Base-by-base conservation (phyloP, 2,113 vertebrate genomes). In the Pelecanus crispus region DNA sequence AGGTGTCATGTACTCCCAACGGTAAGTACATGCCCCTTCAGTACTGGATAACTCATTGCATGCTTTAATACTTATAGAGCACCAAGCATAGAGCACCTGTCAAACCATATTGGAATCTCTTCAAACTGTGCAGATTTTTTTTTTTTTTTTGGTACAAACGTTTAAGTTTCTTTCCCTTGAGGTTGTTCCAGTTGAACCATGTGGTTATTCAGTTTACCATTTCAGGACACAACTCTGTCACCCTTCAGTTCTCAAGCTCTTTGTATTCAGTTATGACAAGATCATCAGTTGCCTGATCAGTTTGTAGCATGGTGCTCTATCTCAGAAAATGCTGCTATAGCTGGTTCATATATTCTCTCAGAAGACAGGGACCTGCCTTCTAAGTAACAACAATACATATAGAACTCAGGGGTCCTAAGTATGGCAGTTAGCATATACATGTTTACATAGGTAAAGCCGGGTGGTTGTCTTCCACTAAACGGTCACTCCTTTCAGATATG, bases 1-100 rank as follows among this genome's bases (percentile, higher is more conserved):
- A 0, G 0, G 70, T 96, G 65, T 0, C 0, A 1, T 66, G 53
- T 16, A 7, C 7, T 4, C 3, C 0, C 1, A 0, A 0, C 5
- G 0, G 96, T 90, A 82, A 85, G 84, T 65, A 22, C 31, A 59
- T 68, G 8, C 4, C 31, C 8, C 11, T 61, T 77, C 47, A 19
- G 9, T 45, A 49, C 4, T 67, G 34, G 92, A 49, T 52, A 91
- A 84, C 62, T 81, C 5, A 63, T 55, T 50, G 28, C 9, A 13
- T 31, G 7, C 44, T 87, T 79, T 58, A 50, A 17, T 3, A 2
- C 59, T 88, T 81, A 67, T 22, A 71, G 42, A 67, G 10, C 28
- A 66, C 31, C 19, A 36, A 59, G 40, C 29, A 40, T 31, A 44
- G 56, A 42, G 9, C 11, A 15, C 10, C 10, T 55, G 18, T 65